phyloP scores from a whole-genome alignment of 2,888 invertebrate genomes.

The Allacma fusca region DNA sequence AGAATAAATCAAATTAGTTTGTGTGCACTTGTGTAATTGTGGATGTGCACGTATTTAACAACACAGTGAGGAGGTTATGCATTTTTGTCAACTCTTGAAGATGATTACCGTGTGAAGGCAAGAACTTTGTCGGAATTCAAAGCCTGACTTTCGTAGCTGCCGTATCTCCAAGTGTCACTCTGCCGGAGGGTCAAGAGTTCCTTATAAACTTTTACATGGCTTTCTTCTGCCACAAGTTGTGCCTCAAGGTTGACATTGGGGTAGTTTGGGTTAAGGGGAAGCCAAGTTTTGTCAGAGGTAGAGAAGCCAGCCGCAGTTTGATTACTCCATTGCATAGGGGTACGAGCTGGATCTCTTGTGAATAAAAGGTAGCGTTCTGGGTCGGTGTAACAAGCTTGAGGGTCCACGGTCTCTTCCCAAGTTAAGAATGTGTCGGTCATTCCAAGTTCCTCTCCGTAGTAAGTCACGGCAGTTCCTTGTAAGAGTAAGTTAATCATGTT shows the following conservation, averaged over 20 bases:
- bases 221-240: constrained; percentile 57
- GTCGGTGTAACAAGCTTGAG: constrained; percentile 73
- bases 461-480: constrained; percentile 65
- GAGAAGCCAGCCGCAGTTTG: constrained; percentile 63
- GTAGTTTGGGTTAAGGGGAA: constrained; percentile 62
- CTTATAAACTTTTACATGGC: constrained; percentile 61
- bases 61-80: too few relatives aligned
- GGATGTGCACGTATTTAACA: too few relatives aligned
- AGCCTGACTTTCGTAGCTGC: constrained; percentile 64
- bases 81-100: too few relatives aligned
- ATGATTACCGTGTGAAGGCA: constrained; percentile 47
- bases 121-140: constrained; percentile 64
- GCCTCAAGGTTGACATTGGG: constrained; percentile 61
- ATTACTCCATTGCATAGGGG: constrained; percentile 82
- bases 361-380: constrained; percentile 69
- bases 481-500: constrained; percentile 82
- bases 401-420: constrained; percentile 65
- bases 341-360: constrained; percentile 76
- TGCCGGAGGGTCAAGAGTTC: constrained; percentile 56
- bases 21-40: too few relatives aligned
- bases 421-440: constrained; percentile 47
- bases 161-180: constrained; percentile 67
- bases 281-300: constrained; percentile 61
- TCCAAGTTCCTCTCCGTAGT: constrained; percentile 56
- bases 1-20: too few relatives aligned